phyloP scores from a whole-genome alignment of 2,113 vertebrate genomes.

The Plestiodon gilberti region DNA sequence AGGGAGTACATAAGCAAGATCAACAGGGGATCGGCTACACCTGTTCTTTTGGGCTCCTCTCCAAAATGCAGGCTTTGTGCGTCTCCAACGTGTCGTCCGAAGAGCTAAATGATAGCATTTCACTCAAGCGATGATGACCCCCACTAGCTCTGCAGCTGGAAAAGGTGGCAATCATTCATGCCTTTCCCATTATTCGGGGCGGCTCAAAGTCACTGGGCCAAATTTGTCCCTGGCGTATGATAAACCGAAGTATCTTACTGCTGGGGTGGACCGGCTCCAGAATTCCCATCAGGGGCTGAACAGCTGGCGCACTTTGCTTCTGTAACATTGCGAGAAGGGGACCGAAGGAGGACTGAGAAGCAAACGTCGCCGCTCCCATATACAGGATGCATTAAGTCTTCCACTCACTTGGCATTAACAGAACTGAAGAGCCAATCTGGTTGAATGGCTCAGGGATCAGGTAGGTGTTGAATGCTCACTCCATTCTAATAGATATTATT shows the following conservation, averaged over 20 bases:
- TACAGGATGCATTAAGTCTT: slow-evolving; percentile 8
- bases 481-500: not conserved
- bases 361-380: slow-evolving; percentile 22
- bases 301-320: slow-evolving; percentile 25
- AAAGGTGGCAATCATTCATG: slow-evolving; percentile 49
- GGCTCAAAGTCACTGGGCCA: slow-evolving; percentile 44
- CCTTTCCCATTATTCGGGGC: slow-evolving; percentile 29
- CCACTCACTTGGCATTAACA: not conserved
- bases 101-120: slow-evolving; percentile 37
- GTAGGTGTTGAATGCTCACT: too few relatives aligned
- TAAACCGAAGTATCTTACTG: slow-evolving; percentile 29
- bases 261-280: not conserved
- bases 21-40: too few relatives aligned
- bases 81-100: not conserved
- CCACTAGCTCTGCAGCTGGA: slow-evolving; percentile 43
- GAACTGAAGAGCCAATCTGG: not conserved
- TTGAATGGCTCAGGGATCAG: not conserved
- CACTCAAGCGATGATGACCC: slow-evolving; percentile 35
- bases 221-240: slow-evolving; percentile 19
- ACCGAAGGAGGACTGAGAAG: slow-evolving; percentile 7
- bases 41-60: slow-evolving; percentile 25
- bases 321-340: slow-evolving; percentile 3
- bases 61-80: not conserved
- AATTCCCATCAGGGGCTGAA: slow-evolving; percentile 21
- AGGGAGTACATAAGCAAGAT: not conserved